phyloP scores from a whole-genome alignment of 2,888 invertebrate genomes.

The Eledona agricola region DNA sequence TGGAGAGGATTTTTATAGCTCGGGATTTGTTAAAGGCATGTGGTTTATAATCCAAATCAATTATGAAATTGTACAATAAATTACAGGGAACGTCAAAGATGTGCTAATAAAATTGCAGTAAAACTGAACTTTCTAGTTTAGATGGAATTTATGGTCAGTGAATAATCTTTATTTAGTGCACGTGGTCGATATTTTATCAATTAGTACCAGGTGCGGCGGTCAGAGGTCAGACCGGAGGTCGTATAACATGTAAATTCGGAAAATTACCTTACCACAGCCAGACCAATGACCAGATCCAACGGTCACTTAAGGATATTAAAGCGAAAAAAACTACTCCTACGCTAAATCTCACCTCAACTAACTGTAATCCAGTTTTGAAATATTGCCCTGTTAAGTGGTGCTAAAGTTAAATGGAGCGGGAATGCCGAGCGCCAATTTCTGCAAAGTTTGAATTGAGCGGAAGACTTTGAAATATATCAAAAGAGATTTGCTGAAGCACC shows the following conservation, averaged over 20 bases:
- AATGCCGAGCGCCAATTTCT: too few species aligned
- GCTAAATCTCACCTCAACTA: neutral
- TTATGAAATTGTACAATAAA: slow-evolving; percentile 35
- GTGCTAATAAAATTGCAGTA: slow-evolving; percentile 42
- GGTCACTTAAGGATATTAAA: slow-evolving; percentile 21
- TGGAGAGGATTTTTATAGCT: slow-evolving; percentile 17
- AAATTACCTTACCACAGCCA: slow-evolving; percentile 14
- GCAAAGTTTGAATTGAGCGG: too few species aligned
- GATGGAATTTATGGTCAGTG: slow-evolving; percentile 44
- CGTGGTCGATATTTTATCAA: slow-evolving; percentile 57
- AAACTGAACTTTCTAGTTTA: slow-evolving; percentile 38
- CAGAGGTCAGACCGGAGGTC: slow-evolving; percentile 49
- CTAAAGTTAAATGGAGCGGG: too few species aligned
- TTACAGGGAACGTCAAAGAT: slow-evolving; percentile 31
- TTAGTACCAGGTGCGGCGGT: slow-evolving; percentile 55
- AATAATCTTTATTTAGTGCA: slow-evolving; percentile 52
- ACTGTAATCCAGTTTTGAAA: neutral
- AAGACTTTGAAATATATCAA: too few species aligned
- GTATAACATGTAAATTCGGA: slow-evolving; percentile 43
- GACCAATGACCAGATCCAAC: slow-evolving; percentile 30
- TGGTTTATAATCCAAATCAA: slow-evolving; percentile 29
- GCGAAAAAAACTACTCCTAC: slow-evolving; percentile 8
- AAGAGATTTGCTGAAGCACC: too few species aligned
- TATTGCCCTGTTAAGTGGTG: neutral
- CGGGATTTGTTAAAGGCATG: slow-evolving; percentile 19